These are phyloP conservation scores for Oryctolagus cuniculus DNA, from an alignment of 2,113 vertebrate species.

Conservation along the genomic window mOryCun1.1 NC_091436.1:67616501-67617000, in stretches of 20 bases:
- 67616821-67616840: background rate
- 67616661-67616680: background rate
- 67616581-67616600: background rate
- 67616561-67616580: background rate
- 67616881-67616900: background rate
- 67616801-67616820: background rate
- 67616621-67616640: background rate
- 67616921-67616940: background rate
- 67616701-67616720: background rate
- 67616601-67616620: background rate
- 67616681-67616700: background rate
- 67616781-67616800: background rate
- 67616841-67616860: background rate
- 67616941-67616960: background rate
- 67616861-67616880: background rate
- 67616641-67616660: background rate
- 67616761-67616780: background rate
- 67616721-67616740: background rate
- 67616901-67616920: background rate
- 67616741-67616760: background rate
- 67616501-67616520: background rate
- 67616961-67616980: background rate
- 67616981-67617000: background rate
- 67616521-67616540: background rate
- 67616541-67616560: background rate